A percentile compares a stretch with the other conserved stretches of the same genome.
These are phyloP conservation scores for Tethea ocularis DNA, from an alignment of 2,888 invertebrate species.

Conservation along the genomic window DNA sequence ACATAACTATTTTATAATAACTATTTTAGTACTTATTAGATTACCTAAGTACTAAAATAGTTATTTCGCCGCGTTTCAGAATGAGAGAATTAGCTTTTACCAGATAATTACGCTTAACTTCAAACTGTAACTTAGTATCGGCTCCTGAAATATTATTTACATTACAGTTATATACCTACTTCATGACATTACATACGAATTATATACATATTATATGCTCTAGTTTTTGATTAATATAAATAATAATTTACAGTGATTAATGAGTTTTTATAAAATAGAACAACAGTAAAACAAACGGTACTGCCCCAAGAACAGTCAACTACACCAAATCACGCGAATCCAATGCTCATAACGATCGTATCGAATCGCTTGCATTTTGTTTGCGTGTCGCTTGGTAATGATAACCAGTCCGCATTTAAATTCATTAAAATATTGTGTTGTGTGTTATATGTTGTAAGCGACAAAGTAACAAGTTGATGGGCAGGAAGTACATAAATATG, in stretches of 20 bases:
- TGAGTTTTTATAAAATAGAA: conserved; percentile 9
- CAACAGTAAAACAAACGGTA: conserved; percentile 30
- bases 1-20: too few species aligned
- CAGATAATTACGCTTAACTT: too few species aligned
- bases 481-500: neutral
- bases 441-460: neutral
- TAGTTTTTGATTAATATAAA: neutral
- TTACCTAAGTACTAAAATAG: too few species aligned
- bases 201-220: neutral
- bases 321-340: conserved; percentile 28
- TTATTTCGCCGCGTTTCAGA: too few species aligned
- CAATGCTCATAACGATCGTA: conserved; percentile 14
- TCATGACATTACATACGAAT: too few species aligned
- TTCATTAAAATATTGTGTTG: neutral
- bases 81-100: too few species aligned
- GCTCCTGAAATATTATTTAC: too few species aligned
- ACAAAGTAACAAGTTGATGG: neutral
- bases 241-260: neutral
- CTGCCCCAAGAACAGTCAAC: conserved; percentile 18
- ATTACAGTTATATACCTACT: too few species aligned
- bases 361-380: conserved; percentile 18
- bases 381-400: conserved; percentile 26
- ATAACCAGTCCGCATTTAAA: conserved; percentile 2
- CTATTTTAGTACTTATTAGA: too few species aligned
- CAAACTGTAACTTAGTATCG: too few species aligned